These are phyloP conservation scores for Channa striata DNA, from an alignment of 2,797 vertebrate species.

Conservation along the genomic window DNA sequence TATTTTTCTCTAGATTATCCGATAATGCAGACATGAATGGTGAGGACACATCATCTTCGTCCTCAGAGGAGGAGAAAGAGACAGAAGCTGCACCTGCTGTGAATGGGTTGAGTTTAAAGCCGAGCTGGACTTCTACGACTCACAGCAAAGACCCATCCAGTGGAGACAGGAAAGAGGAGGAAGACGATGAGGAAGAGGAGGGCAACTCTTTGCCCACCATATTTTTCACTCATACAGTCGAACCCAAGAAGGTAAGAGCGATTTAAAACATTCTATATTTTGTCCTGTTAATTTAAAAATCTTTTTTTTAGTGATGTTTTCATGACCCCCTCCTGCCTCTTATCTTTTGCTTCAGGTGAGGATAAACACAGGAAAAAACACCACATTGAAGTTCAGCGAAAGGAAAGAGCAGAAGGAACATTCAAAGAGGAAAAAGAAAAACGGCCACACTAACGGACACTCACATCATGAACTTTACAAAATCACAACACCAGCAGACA, in stretches of 20 bases:
- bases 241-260: constrained; percentile 92
- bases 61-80: constrained; percentile 92
- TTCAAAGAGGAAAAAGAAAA: constrained; percentile 94
- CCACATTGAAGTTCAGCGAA: constrained; percentile 97
- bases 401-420: constrained; percentile 97
- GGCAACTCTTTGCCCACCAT: constrained; percentile 89
- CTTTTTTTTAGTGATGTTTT: not conserved
- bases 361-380: constrained; percentile 99
- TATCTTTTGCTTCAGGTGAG: constrained; percentile 86
- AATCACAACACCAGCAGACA: constrained; percentile 92
- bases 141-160: constrained; percentile 28
- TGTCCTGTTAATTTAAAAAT: not conserved
- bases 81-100: constrained; percentile 65
- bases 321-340: not conserved
- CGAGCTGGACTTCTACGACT: constrained; percentile 44
- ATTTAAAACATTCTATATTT: not conserved
- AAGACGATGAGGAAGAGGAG: constrained; percentile 70
- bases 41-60: constrained; percentile 82
- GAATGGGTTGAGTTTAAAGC: constrained; percentile 67
- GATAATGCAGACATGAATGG: constrained; percentile 84
- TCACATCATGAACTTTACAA: constrained; percentile 86
- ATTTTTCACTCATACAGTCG: constrained; percentile 95
- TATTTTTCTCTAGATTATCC: constrained; percentile 75
- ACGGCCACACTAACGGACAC: constrained; percentile 87
- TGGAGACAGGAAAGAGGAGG: constrained; percentile 51